Conservation (phyloP, 2,888 invertebrate species). For the Dryobota labecula region DNA sequence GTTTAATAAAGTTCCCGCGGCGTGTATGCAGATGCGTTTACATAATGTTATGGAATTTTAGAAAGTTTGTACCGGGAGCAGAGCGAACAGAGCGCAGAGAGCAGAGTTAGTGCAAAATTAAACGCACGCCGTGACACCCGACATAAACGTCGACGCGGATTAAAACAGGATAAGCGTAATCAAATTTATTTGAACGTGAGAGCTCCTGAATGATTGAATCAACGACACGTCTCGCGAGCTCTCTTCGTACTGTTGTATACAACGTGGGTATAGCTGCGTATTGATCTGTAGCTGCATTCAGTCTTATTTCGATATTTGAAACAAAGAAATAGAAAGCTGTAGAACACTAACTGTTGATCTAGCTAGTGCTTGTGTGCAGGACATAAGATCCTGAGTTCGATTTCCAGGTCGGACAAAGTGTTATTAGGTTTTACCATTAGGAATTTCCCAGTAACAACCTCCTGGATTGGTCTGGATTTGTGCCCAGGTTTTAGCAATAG, state of each 20-base stretch:
- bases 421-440: not conserved
- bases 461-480: too few relatives aligned
- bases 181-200: slow-evolving; percentile 65
- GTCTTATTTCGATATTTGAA: not conserved
- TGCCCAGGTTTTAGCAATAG: not conserved
- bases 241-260: not conserved
- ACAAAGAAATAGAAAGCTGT: not conserved
- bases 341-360: not conserved
- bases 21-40: slow-evolving; percentile 77
- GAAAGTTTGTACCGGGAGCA: slow-evolving; percentile 41
- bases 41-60: slow-evolving; percentile 73
- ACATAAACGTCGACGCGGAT: slow-evolving; percentile 55
- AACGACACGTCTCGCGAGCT: slow-evolving; percentile 26
- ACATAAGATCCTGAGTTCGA: not conserved
- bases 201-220: slow-evolving; percentile 65
- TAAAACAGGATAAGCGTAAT: slow-evolving; percentile 64
- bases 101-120: slow-evolving; percentile 58
- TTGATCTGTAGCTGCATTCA: not conserved
- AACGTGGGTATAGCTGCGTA: not conserved
- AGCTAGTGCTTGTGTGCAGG: not conserved
- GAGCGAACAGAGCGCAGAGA: slow-evolving; percentile 18
- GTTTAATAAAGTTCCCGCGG: slow-evolving; percentile 79
- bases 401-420: not conserved
- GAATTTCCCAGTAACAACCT: not conserved
- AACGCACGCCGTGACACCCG: slow-evolving; percentile 48